Evolutionary conservation across 2,888 invertebrate genomes (phyloP).

Genomic region (Sesia apiformis): DNA sequence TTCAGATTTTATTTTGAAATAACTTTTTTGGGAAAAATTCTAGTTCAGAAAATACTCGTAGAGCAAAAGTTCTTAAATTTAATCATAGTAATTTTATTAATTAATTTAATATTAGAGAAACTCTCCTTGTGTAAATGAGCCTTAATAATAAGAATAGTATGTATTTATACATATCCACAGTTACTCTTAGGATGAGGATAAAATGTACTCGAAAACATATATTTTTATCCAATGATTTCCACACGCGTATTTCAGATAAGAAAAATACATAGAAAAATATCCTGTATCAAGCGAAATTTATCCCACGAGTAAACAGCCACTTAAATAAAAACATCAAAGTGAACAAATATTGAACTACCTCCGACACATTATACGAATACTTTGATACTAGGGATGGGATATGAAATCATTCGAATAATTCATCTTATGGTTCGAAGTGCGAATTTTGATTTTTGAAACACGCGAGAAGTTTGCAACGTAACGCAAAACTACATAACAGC

Average conservation of each 20-base stretch:
- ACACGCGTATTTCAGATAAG: not conserved
- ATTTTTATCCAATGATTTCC: not conserved
- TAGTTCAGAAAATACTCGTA: too few species aligned
- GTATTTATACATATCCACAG: too few species aligned
- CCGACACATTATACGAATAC: not conserved
- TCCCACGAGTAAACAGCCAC: not conserved
- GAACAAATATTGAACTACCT: not conserved
- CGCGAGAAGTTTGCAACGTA: too few species aligned
- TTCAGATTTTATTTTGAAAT: too few species aligned
- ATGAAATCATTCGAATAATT: not conserved
- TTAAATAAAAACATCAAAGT: not conserved
- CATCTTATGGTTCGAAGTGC: not conserved
- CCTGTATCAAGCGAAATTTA: not conserved
- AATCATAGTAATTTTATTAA: too few species aligned
- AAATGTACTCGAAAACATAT: not conserved
- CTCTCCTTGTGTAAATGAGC: too few species aligned
- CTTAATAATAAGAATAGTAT: too few species aligned
- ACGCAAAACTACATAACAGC: too few species aligned
- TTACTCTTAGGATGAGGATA: too few species aligned
- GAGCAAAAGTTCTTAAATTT: too few species aligned
- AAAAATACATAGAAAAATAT: not conserved
- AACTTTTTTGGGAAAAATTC: too few species aligned
- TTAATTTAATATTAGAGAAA: too few species aligned
- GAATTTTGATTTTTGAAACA: not conserved
- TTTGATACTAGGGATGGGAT: not conserved